Conservation (phyloP, 2,113 vertebrate genomes). For the Zosterops japonicus region DNA sequence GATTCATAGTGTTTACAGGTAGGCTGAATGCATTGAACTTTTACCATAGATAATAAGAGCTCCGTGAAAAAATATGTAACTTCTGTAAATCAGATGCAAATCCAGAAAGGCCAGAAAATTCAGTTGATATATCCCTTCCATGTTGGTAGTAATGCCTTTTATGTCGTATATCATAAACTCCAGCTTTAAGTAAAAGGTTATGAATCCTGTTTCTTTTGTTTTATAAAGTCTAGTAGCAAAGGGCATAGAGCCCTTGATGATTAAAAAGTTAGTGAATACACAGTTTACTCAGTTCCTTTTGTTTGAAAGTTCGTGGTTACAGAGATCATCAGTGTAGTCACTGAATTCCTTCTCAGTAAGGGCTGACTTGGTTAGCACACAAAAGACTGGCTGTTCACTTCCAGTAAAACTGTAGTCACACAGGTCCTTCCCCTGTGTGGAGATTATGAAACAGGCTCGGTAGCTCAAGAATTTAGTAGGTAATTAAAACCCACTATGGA, state of each 20-base stretch:
- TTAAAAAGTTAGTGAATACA: neutral
- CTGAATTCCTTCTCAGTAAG: neutral
- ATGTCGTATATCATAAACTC: neutral
- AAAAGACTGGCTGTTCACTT: constrained; percentile 30
- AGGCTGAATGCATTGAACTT: neutral
- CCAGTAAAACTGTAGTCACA: constrained; percentile 38
- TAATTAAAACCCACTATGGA: neutral
- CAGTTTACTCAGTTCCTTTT: constrained; percentile 17
- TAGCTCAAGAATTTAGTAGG: neutral
- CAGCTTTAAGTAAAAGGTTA: neutral
- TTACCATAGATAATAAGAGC: neutral
- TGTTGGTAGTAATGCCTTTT: neutral
- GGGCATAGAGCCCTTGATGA: neutral
- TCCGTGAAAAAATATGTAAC: neutral
- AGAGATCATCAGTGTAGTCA: neutral
- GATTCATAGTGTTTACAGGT: constrained; percentile 21
- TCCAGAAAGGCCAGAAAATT: neutral
- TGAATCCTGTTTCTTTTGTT: neutral
- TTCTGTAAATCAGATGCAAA: neutral
- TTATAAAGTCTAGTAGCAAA: neutral
- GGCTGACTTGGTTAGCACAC: neutral
- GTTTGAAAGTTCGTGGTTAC: neutral
- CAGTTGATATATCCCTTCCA: neutral
- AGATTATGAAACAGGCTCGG: neutral
- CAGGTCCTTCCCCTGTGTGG: neutral